Percentiles rank a stretch among this genome's conserved stretches.
Conservation (phyloP, 2,888 invertebrate genomes). For the Theretra japonica region DNA sequence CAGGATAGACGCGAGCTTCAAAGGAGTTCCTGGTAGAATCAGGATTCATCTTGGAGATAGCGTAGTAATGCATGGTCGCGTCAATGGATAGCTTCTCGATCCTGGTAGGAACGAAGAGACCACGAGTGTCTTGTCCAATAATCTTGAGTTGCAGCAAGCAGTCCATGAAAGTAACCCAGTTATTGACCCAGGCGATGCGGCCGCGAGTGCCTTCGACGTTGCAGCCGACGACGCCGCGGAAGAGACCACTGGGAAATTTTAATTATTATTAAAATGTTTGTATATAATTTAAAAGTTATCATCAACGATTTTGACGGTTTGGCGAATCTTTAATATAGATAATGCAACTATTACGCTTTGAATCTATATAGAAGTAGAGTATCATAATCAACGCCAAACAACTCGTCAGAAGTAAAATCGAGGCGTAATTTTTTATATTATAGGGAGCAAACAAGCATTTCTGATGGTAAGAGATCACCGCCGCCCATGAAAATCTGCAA, state of each 20-base stretch:
- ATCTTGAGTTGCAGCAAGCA: constrained; percentile 94
- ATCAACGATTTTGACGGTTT: too few relatives aligned
- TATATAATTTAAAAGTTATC: too few relatives aligned
- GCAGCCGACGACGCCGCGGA: constrained; percentile 85
- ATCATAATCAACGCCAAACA: too few relatives aligned
- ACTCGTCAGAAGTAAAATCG: too few relatives aligned
- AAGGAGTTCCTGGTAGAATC: constrained; percentile 74
- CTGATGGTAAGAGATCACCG: too few relatives aligned
- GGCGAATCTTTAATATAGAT: too few relatives aligned
- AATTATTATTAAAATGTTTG: too few relatives aligned
- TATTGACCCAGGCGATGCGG: constrained; percentile 88
- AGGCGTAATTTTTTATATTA: too few relatives aligned
- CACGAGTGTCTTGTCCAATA: constrained; percentile 87
- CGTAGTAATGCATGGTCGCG: constrained; percentile 84
- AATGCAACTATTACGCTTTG: too few relatives aligned
- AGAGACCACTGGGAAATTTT: constrained; percentile 79
- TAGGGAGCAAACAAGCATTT: too few relatives aligned
- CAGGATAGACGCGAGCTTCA: constrained; percentile 77
- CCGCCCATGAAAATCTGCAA: too few relatives aligned
- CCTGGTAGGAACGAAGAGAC: constrained; percentile 90
- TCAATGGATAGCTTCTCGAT: constrained; percentile 89
- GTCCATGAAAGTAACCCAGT: constrained; percentile 96
- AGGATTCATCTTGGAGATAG: constrained; percentile 77
- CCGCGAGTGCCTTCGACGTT: constrained; percentile 81
- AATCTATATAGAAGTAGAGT: too few relatives aligned